These are phyloP conservation scores for Pollenia amentaria DNA, from an alignment of 2,888 invertebrate species.

Conservation along the genomic window DNA sequence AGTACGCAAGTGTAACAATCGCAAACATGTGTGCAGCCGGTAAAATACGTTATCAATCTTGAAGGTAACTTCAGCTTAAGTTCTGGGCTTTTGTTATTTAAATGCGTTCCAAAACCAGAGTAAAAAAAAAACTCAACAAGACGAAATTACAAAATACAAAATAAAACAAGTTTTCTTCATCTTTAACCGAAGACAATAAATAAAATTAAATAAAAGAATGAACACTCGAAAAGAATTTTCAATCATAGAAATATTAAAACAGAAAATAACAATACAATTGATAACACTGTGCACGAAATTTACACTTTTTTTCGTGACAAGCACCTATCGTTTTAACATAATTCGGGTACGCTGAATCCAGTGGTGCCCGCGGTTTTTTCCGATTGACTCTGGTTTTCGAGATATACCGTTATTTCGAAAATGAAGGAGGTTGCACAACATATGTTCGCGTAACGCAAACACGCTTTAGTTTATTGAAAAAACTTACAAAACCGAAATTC, in stretches of 20 bases:
- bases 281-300: neutral
- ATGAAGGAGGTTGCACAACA: too few relatives aligned
- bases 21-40: slow-evolving; percentile 43
- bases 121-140: slow-evolving; percentile 12
- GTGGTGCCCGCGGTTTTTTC: too few relatives aligned
- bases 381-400: too few relatives aligned
- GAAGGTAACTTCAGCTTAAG: slow-evolving; percentile 50
- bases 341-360: too few relatives aligned
- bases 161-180: slow-evolving; percentile 47
- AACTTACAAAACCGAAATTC: too few relatives aligned
- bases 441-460: too few relatives aligned
- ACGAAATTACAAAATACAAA: slow-evolving; percentile 32
- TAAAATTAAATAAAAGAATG: slow-evolving; percentile 7
- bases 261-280: slow-evolving; percentile 12
- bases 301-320: too few relatives aligned
- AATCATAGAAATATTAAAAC: neutral
- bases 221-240: slow-evolving; percentile 8
- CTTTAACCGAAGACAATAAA: slow-evolving; percentile 16
- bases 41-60: slow-evolving; percentile 63
- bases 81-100: slow-evolving; percentile 65
- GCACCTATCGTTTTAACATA: too few relatives aligned
- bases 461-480: too few relatives aligned
- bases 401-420: too few relatives aligned
- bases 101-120: slow-evolving; percentile 41
- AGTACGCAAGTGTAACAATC: slow-evolving; percentile 51